A percentile compares a stretch with the other conserved stretches of the same genome.
These are phyloP conservation scores for Dasysyrphus tricinctus DNA, from an alignment of 2,888 invertebrate genomes.

Conservation along the genomic window DNA sequence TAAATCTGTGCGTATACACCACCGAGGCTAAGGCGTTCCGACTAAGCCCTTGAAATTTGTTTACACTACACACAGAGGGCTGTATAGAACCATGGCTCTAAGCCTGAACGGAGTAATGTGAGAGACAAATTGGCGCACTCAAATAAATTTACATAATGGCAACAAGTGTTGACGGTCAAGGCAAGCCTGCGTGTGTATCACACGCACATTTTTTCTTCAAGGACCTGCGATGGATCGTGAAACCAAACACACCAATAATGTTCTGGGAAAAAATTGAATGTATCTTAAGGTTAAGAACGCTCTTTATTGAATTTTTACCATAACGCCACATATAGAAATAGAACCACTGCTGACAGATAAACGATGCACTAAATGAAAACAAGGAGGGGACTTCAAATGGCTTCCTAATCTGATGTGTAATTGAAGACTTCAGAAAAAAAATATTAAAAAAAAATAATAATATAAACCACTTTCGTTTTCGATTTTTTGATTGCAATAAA, in stretches of 20 bases:
- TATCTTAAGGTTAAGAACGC: slow-evolving; percentile 33
- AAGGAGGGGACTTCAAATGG: slow-evolving; percentile 69
- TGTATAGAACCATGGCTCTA: not conserved
- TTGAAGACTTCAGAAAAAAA: slow-evolving; percentile 32
- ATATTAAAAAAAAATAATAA: too few relatives aligned
- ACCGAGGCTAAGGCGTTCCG: slow-evolving; percentile 69
- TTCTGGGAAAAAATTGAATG: slow-evolving; percentile 65
- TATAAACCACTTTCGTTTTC: slow-evolving; percentile 27
- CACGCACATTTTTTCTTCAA: slow-evolving; percentile 5
- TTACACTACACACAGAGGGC: slow-evolving; percentile 58
- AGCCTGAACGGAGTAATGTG: slow-evolving; percentile 51
- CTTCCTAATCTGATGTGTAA: slow-evolving; percentile 68
- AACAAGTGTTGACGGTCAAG: slow-evolving; percentile 74
- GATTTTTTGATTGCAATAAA: slow-evolving; percentile 11
- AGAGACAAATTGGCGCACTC: slow-evolving; percentile 75
- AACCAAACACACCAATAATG: slow-evolving; percentile 53
- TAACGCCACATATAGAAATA: slow-evolving; percentile 69
- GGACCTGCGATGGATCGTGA: not conserved
- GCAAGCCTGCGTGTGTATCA: slow-evolving; percentile 10
- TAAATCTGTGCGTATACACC: slow-evolving; percentile 62
- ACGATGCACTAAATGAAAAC: slow-evolving; percentile 62
- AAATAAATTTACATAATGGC: slow-evolving; percentile 73
- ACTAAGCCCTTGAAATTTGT: slow-evolving; percentile 75
- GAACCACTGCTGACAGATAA: slow-evolving; percentile 67
- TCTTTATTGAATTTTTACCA: slow-evolving; percentile 48